These are phyloP conservation scores for Benitochromis conjunctus DNA, from an alignment of 2,113 vertebrate genomes.

Conservation along the genomic window DNA sequence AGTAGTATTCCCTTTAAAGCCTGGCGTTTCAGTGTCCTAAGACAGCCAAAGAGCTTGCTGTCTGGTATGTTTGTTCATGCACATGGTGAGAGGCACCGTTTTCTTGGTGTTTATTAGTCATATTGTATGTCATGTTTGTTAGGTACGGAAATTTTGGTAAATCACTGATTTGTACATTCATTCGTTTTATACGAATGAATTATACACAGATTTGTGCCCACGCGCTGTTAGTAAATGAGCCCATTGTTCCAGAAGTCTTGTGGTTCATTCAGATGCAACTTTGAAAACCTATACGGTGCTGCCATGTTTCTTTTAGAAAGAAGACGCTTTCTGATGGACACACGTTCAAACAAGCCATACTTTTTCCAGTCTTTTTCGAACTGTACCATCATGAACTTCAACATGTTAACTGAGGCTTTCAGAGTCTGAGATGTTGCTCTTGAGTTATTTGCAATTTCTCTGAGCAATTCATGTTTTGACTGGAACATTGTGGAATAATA, in stretches of 20 bases:
- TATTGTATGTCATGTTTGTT: not conserved
- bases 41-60: too few species aligned
- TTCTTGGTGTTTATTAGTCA: not conserved
- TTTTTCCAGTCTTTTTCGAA: not conserved
- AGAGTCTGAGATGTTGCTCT: not conserved
- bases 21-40: too few species aligned
- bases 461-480: not conserved
- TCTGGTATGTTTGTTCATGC: too few species aligned
- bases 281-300: not conserved
- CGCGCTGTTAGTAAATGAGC: not conserved
- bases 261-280: not conserved
- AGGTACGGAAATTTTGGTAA: not conserved
- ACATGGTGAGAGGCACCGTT: not conserved
- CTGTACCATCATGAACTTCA: not conserved
- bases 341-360: not conserved
- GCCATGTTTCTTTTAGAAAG: not conserved
- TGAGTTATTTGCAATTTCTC: not conserved
- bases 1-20: too few species aligned
- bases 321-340: not conserved
- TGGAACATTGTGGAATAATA: not conserved
- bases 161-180: not conserved
- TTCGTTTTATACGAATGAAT: not conserved
- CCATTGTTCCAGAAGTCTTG: fast-evolving
- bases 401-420: not conserved
- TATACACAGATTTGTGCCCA: not conserved